Conservation (phyloP, 2,113 vertebrate species). For the Pseudois nayaur region DNA sequence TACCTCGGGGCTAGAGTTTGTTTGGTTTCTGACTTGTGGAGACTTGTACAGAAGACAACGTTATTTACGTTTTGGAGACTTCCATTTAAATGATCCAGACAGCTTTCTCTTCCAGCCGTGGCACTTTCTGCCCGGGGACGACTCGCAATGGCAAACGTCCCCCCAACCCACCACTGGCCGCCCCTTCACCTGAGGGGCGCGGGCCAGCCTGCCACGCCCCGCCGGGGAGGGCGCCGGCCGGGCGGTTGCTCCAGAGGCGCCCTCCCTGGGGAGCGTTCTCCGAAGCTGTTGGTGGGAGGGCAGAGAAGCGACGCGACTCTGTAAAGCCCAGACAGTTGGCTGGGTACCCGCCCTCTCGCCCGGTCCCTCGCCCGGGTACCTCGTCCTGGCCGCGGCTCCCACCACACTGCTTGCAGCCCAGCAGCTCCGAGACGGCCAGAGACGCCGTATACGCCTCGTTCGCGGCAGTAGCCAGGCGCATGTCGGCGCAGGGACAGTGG, state of each 20-base stretch:
- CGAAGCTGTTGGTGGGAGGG: not conserved
- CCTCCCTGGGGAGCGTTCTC: not conserved
- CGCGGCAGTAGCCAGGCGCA: slow-evolving; percentile 66
- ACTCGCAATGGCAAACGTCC: not conserved
- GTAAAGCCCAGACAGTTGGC: not conserved
- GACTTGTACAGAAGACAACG: not conserved
- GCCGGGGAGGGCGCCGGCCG: not conserved
- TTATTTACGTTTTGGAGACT: not conserved
- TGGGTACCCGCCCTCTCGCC: not conserved
- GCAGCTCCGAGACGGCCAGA: slow-evolving; percentile 59
- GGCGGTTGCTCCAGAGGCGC: not conserved
- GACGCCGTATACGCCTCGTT: slow-evolving; percentile 64
- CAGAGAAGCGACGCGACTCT: not conserved
- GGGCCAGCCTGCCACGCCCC: not conserved
- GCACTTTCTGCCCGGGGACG: not conserved
- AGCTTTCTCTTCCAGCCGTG: not conserved
- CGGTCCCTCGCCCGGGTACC: slow-evolving; percentile 29
- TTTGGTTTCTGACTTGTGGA: not conserved
- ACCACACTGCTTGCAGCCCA: slow-evolving; percentile 54
- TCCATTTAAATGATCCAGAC: not conserved
- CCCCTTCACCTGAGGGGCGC: not conserved
- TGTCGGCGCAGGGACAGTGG: not conserved
- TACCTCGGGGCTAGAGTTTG: not conserved
- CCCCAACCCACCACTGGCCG: not conserved
- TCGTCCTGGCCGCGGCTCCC: slow-evolving; percentile 42